These are phyloP conservation scores for Danionella dracula DNA, from an alignment of 2,797 vertebrate species.

Conservation along the genomic window DNA sequence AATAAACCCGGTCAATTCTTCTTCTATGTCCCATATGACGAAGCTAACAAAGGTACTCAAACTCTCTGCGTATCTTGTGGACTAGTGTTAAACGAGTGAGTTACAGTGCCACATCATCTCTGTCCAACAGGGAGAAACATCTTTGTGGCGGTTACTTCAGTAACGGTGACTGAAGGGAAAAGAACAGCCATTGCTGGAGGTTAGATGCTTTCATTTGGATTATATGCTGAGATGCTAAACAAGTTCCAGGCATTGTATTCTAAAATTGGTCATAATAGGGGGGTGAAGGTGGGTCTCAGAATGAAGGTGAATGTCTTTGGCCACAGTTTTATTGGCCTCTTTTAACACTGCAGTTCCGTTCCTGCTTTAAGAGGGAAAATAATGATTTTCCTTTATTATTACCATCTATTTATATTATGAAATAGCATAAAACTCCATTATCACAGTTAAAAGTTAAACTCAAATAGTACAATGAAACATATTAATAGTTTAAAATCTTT, in stretches of 20 bases:
- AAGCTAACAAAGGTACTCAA: slow-evolving; percentile 74
- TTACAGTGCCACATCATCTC: background rate
- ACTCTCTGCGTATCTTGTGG: background rate
- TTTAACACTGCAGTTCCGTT: too few species aligned
- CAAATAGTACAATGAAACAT: too few species aligned
- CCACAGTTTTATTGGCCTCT: too few species aligned
- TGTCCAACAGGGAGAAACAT: slow-evolving; percentile 62
- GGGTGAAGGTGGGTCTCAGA: too few species aligned
- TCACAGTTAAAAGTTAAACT: too few species aligned
- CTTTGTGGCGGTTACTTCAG: slow-evolving; percentile 76
- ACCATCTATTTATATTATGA: too few species aligned
- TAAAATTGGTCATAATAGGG: too few species aligned
- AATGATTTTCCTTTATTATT: too few species aligned
- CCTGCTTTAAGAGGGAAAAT: too few species aligned
- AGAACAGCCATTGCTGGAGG: slow-evolving; percentile 81
- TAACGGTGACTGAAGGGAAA: slow-evolving; percentile 73
- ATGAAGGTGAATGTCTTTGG: too few species aligned
- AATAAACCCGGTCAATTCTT: slow-evolving; percentile 81
- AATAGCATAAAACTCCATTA: too few species aligned
- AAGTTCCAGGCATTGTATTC: background rate
- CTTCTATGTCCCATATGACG: slow-evolving; percentile 69
- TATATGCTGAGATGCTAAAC: background rate
- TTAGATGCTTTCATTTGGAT: slow-evolving; percentile 43
- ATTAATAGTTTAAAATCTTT: too few species aligned
- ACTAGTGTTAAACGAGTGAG: background rate